These are phyloP conservation scores for Limnephilus lunatus DNA, from an alignment of 2,888 invertebrate species.

Conservation along the genomic window DNA sequence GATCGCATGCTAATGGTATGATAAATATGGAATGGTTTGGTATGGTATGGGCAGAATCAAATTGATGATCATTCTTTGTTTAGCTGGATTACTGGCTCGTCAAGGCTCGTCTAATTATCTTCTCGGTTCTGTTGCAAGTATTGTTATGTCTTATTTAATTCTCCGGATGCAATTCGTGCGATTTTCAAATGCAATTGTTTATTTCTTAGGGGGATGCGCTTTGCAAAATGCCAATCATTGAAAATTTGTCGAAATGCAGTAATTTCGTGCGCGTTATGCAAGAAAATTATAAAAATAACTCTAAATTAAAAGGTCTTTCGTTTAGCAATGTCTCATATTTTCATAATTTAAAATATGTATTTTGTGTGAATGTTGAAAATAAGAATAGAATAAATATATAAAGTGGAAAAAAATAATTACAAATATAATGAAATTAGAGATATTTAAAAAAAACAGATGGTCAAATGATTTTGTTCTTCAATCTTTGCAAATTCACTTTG, in stretches of 20 bases:
- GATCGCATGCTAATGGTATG: background rate
- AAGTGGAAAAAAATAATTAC: background rate
- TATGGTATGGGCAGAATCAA: background rate
- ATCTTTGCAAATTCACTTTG: no score
- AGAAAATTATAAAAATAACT: background rate
- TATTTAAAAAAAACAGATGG: background rate
- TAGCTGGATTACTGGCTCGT: background rate
- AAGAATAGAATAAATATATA: background rate
- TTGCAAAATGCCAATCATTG: slow-evolving; percentile 27
- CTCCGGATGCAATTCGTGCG: slow-evolving; percentile 39
- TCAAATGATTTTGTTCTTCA: background rate
- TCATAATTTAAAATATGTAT: background rate
- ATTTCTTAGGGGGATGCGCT: slow-evolving; percentile 5
- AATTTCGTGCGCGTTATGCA: slow-evolving; percentile 40
- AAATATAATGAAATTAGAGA: background rate
- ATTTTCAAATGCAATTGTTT: slow-evolving; percentile 9
- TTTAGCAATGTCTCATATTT: background rate
- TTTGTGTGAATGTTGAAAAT: background rate
- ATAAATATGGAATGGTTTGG: background rate
- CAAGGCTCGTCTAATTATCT: background rate
- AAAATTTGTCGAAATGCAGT: slow-evolving; percentile 31
- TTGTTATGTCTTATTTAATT: background rate
- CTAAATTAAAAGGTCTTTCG: background rate
- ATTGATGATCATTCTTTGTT: background rate
- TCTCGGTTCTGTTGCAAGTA: background rate